Base-by-base conservation (phyloP, 92 coral and sea anemone genomes). In the Hydrozoanthus gracilis region DNA sequence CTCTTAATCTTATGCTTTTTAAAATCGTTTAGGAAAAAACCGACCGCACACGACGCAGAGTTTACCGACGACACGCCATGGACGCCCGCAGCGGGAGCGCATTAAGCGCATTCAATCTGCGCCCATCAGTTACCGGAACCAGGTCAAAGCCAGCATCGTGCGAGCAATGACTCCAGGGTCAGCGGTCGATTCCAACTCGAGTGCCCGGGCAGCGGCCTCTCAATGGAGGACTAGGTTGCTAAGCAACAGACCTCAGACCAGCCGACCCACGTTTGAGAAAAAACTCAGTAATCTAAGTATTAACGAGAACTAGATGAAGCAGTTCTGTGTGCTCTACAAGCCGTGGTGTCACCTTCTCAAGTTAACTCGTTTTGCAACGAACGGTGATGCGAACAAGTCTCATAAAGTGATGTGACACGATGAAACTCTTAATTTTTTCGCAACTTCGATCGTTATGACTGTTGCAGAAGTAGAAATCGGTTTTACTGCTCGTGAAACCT, bases 21-120 rank as follows among this genome's bases (percentile, higher is more conserved):
- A n/a, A 61, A 14, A 60, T 20, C 77, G 16, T 69, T 48, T 72
- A 94, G 98, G 95, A 77, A 91, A 89, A 84, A 89, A 89, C 66
- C 95, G 98, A 17, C 98, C 98, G 12, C 94, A 91, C 83, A 96
- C 98, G 15, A 90, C 96, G 27, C 98, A 96, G 77, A 92, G 98
- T 87, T 86, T 94, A 48, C 91, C 93, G 16, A 89, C 94, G 58
- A 50, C 80, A 54, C 94, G 93, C 27, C 86, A 70, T 39, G 79
- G 76, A 7, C 91, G 92, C 77, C 77, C 76, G 68, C 72, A 74
- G 46, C 83, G 71, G 18, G 89, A 87, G 51, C 87, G 82, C 72
- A 68, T 83, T 54, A 94, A 94, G 76, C 82, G 98, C 45, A 89
- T 94, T 73, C 90, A 95, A 71, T 94, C 98, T 39, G 98, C 98